Conservation (phyloP, 1,140 invertebrate genomes). For the Telenomus remus region DNA sequence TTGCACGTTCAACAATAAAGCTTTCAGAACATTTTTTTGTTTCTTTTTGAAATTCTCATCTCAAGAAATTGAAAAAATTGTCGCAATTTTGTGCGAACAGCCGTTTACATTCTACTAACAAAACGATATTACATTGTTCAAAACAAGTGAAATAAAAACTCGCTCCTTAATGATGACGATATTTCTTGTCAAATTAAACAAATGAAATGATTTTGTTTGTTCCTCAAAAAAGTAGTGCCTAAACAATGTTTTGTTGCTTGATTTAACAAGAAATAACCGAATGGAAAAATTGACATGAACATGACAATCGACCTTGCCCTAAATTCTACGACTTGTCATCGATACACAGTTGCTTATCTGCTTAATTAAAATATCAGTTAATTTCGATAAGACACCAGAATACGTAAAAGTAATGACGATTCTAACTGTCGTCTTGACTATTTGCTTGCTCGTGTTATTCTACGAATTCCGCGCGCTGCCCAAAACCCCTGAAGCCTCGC, state of each 20-base stretch:
- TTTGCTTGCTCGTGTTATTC: conserved; percentile 36
- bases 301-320: conserved; percentile 46
- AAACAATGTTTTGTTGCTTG: background rate
- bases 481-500: conserved; percentile 28
- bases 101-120: conserved; percentile 9
- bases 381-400: conserved; percentile 70
- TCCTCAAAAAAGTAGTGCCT: too few species aligned
- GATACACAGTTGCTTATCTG: conserved; percentile 64
- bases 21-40: conserved; percentile 8
- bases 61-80: conserved; percentile 13
- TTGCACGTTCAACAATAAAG: conserved; percentile 47
- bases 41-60: background rate
- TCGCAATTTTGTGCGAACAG: conserved; percentile 50
- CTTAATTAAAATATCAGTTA: conserved; percentile 68
- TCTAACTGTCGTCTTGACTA: conserved; percentile 35
- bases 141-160: too few species aligned
- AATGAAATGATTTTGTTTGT: too few species aligned
- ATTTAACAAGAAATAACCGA: background rate
- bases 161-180: too few species aligned
- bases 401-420: conserved; percentile 66
- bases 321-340: conserved; percentile 55
- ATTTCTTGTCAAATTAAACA: background rate
- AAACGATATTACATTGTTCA: background rate
- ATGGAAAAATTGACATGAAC: conserved; percentile 28
- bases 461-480: conserved; percentile 40